A percentile compares a stretch with the other conserved stretches of the same genome.
Evolutionary conservation across 2,113 vertebrate species (phyloP).

Genomic region (Myotis lucifugus): DNA sequence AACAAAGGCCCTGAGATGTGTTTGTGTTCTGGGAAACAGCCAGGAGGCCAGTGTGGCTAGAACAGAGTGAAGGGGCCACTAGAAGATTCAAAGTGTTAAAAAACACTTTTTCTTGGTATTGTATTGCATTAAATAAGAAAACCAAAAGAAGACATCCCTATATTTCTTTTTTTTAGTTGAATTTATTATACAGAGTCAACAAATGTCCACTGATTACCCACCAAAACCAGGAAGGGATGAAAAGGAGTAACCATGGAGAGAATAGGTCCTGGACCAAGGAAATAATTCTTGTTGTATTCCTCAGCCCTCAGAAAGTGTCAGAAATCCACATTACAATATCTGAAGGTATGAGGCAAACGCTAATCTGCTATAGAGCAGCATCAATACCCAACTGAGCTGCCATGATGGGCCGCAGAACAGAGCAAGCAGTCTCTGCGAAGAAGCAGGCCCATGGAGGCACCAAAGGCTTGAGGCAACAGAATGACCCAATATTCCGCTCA

Average conservation of each 20-base stretch:
- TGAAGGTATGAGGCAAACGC: background rate
- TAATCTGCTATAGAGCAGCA: background rate
- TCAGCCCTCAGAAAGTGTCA: background rate
- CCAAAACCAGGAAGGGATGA: background rate
- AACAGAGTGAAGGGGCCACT: background rate
- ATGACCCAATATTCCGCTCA: background rate
- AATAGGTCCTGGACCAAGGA: background rate
- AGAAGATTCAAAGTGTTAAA: background rate
- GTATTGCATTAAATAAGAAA: background rate
- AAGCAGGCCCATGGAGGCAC: background rate
- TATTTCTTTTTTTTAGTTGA: background rate
- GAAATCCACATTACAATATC: background rate
- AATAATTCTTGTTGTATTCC: background rate
- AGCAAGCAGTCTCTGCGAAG: background rate
- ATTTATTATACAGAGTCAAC: background rate
- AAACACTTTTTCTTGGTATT: background rate
- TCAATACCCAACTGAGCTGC: background rate
- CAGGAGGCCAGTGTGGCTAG: background rate
- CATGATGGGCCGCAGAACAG: background rate
- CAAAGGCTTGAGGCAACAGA: background rate
- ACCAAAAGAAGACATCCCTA: background rate
- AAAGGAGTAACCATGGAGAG: background rate
- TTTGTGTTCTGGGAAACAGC: no score
- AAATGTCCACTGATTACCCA: background rate
- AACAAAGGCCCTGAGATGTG: background rate